These are phyloP conservation scores for Nibea albiflora DNA, from an alignment of 2,113 vertebrate species.

Conservation along the genomic window DNA sequence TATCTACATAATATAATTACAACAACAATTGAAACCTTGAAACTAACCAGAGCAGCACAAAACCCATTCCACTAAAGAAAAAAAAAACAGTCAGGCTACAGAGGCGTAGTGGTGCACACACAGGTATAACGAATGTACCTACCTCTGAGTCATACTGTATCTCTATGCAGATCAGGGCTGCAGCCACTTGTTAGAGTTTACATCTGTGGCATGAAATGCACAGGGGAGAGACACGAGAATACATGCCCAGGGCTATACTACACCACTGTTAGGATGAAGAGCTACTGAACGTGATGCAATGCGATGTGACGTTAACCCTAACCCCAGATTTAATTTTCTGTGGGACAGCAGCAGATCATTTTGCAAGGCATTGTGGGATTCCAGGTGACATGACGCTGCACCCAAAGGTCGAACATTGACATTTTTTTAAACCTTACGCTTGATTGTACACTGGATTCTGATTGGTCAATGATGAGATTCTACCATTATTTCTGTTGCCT, in stretches of 20 bases:
- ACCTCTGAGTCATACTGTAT: neutral
- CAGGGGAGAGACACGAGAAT: neutral
- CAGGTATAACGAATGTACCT: slow-evolving; percentile 4
- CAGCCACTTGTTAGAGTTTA: slow-evolving; percentile 1
- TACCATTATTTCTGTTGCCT: neutral
- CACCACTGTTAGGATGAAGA: neutral
- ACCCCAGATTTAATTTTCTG: neutral
- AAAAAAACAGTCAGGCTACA: neutral
- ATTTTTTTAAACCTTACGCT: neutral
- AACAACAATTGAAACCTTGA: neutral
- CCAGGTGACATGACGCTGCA: neutral
- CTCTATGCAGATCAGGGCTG: neutral
- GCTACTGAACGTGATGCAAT: neutral
- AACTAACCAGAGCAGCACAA: neutral
- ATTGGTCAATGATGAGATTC: no score
- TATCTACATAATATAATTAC: slow-evolving; percentile 11
- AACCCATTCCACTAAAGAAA: neutral
- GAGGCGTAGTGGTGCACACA: neutral
- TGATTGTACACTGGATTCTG: no score
- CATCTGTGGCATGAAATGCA: neutral
- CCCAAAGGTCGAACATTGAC: neutral
- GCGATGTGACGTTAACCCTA: neutral
- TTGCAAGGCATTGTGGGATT: neutral
- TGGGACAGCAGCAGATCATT: neutral
- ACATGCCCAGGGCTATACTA: neutral